Conservation (phyloP, 2,113 vertebrate species). For the Engystomops pustulosus region DNA sequence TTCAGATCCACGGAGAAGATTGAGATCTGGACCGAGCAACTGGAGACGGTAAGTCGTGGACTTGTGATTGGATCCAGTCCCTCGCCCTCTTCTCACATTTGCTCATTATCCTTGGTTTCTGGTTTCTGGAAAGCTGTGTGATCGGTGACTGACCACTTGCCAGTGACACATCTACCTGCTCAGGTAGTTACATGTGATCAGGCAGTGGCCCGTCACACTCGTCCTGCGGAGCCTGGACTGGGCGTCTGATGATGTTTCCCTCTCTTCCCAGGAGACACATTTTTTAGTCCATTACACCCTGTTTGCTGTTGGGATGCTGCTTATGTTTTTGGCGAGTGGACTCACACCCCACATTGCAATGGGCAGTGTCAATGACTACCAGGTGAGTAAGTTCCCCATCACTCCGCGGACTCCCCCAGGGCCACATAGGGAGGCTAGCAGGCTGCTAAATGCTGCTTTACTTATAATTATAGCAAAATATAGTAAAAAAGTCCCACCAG, state of each 20-base stretch:
- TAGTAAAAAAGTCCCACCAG: background rate
- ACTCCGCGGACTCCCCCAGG: no score
- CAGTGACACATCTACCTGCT: no score
- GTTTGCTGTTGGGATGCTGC: background rate
- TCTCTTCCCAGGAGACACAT: background rate
- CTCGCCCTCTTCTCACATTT: no score
- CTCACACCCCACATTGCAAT: constrained; percentile 84
- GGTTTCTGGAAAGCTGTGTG: no score
- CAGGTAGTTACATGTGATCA: no score
- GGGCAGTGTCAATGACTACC: constrained; percentile 62
- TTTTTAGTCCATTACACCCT: background rate
- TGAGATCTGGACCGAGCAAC: constrained; percentile 78
- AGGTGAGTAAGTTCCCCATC: background rate
- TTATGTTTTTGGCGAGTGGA: constrained; percentile 69
- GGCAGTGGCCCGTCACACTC: no score
- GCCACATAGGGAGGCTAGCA: no score
- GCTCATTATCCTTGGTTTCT: background rate
- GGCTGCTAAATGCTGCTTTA: background rate
- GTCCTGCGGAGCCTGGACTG: no score
- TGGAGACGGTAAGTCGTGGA: background rate
- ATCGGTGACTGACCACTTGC: no score
- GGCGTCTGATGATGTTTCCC: background rate
- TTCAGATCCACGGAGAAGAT: constrained; percentile 71
- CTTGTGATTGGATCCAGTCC: no score
- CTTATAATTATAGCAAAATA: no score